Evolutionary conservation across 2,888 invertebrate genomes (phyloP).

Genomic region (Zelleria hepariella): DNA sequence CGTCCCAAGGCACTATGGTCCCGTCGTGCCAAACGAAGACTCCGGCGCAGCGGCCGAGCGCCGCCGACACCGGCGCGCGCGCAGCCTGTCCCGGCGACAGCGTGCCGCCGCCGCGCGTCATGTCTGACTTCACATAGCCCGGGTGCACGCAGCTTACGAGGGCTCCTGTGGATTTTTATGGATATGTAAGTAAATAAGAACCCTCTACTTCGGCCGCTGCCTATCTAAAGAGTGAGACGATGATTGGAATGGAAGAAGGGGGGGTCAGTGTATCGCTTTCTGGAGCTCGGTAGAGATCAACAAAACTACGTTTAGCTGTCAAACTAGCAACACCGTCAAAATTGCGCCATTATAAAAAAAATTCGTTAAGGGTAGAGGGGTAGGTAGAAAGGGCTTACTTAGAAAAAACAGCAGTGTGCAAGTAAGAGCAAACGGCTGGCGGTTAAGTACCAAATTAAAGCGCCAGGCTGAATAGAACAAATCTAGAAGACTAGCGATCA

Average conservation of each 20-base stretch:
- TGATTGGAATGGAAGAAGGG: no score
- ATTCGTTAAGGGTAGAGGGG: no score
- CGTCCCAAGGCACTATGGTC: constrained; percentile 43
- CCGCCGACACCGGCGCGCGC: constrained; percentile 23
- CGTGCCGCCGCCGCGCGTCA: constrained; percentile 48
- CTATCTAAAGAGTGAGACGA: no score
- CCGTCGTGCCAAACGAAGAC: constrained; percentile 55
- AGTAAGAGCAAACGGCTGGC: background rate
- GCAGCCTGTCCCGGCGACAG: constrained; percentile 40
- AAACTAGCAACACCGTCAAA: no score
- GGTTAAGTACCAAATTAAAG: background rate
- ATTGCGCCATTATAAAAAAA: no score
- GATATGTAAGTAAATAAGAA: background rate
- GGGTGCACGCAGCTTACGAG: constrained; percentile 55
- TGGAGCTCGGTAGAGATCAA: no score
- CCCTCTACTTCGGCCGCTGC: no score
- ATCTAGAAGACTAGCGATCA: no score
- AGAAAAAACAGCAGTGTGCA: background rate
- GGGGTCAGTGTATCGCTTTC: no score
- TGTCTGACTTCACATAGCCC: constrained; percentile 57
- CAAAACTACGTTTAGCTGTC: no score
- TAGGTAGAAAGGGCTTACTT: no score
- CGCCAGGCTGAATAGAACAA: background rate
- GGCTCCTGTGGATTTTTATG: constrained; percentile 31
- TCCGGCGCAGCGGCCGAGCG: constrained; percentile 23